Conservation (phyloP, 2,113 vertebrate genomes). For the Mirza zaza region DNA sequence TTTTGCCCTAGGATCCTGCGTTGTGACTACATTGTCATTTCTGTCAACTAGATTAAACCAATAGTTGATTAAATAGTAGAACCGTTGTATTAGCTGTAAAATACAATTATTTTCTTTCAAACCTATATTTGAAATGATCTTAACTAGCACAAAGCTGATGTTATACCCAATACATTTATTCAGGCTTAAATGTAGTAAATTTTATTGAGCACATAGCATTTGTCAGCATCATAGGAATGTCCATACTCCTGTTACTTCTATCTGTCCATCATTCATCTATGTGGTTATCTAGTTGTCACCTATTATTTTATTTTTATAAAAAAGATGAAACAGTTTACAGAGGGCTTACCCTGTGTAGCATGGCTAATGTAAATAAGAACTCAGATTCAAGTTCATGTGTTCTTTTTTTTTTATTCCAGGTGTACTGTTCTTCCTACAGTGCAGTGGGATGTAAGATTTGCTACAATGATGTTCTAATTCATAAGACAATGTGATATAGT, state of each 20-base stretch:
- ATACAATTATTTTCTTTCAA: background rate
- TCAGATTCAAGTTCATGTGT: background rate
- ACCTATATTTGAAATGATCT: background rate
- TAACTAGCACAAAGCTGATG: background rate
- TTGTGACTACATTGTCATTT: background rate
- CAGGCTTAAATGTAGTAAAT: background rate
- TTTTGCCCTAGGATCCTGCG: background rate
- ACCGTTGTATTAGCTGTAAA: background rate
- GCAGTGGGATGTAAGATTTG: background rate
- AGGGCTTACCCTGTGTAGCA: background rate
- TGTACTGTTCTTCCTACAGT: background rate
- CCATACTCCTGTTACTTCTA: background rate
- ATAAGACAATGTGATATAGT: background rate
- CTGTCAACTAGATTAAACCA: background rate
- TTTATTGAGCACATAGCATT: background rate
- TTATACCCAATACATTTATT: background rate
- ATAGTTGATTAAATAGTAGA: background rate
- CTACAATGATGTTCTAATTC: background rate
- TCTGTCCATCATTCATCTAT: background rate
- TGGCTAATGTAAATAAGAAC: background rate
- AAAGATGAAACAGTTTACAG: background rate
- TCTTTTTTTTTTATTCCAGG: background rate
- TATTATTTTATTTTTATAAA: background rate
- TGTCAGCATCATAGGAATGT: background rate
- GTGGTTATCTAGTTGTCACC: background rate